These are phyloP conservation scores for Chironex yamaguchii DNA, from an alignment of 30 jellyfish, hydroid and myxozoan genomes.

Conservation along the genomic window DNA sequence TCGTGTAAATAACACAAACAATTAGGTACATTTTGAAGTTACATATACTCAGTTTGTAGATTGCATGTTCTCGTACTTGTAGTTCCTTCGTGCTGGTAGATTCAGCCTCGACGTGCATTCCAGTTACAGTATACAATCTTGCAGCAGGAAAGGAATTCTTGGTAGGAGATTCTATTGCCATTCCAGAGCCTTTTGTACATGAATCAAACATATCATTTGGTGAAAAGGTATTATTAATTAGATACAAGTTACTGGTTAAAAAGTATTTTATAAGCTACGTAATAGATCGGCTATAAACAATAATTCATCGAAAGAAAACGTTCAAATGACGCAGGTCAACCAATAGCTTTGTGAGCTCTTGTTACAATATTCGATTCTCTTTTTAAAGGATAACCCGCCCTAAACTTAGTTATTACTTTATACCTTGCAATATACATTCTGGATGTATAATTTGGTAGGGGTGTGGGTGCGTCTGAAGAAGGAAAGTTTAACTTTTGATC, in stretches of 20 bases:
- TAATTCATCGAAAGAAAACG: neutral
- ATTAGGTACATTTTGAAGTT: no score
- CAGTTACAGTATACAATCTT: constrained; percentile 92
- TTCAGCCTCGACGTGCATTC: constrained; percentile 68
- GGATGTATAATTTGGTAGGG: no score
- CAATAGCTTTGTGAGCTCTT: no score
- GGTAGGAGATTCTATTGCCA: constrained; percentile 93
- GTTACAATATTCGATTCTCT: no score
- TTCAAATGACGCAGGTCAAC: no score
- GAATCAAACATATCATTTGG: constrained; percentile 45
- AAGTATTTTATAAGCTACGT: neutral
- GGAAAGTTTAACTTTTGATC: no score
- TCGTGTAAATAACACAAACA: no score
- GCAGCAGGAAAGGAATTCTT: constrained; percentile 87
- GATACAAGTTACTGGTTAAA: neutral
- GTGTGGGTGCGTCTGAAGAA: no score
- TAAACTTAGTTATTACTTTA: no score
- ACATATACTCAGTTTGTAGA: no score
- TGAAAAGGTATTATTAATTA: constrained; percentile 74
- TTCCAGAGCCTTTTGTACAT: constrained; percentile 92
- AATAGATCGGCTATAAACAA: neutral
- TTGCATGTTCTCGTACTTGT: constrained; percentile 6
- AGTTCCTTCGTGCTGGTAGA: constrained; percentile 91
- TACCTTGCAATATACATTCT: no score
- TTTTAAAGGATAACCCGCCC: no score